A percentile compares a stretch with the other conserved stretches of the same genome.
These are phyloP conservation scores for Eubucco bourcierii DNA, from an alignment of 2,113 vertebrate species.

Conservation along the genomic window DNA sequence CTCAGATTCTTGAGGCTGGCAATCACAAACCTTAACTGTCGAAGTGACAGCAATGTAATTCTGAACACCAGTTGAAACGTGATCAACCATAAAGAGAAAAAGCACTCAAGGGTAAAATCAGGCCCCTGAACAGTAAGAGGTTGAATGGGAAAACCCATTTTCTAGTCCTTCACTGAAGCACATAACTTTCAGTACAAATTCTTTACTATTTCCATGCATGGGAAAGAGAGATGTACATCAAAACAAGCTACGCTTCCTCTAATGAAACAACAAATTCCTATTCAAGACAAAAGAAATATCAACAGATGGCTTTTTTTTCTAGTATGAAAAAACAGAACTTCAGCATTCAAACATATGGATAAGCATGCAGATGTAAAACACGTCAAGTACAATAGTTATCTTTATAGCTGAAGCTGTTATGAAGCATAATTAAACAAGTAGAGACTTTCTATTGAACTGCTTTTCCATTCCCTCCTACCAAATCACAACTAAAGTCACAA, in stretches of 20 bases:
- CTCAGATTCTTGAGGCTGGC: neutral
- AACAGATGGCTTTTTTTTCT: neutral
- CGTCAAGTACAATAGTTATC: neutral
- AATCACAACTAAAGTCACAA: neutral
- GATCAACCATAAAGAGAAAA: neutral
- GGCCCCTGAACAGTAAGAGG: neutral
- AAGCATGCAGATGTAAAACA: neutral
- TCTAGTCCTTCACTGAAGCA: neutral
- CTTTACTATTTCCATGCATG: neutral
- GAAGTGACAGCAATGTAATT: neutral
- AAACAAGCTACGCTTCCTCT: neutral
- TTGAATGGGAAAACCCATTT: neutral
- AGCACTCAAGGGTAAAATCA: neutral
- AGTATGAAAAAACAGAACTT: neutral
- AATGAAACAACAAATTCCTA: neutral
- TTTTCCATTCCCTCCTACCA: neutral
- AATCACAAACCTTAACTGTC: neutral
- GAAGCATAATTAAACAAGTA: neutral
- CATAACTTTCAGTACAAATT: neutral
- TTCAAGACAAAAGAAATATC: neutral
- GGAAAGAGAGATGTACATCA: neutral
- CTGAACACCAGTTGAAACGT: neutral
- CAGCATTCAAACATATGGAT: neutral
- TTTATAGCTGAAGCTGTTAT: neutral
- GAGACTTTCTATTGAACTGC: neutral